These are phyloP conservation scores for Drosophila affinis DNA, from an alignment of 2,888 invertebrate genomes.

Conservation along the genomic window DNA sequence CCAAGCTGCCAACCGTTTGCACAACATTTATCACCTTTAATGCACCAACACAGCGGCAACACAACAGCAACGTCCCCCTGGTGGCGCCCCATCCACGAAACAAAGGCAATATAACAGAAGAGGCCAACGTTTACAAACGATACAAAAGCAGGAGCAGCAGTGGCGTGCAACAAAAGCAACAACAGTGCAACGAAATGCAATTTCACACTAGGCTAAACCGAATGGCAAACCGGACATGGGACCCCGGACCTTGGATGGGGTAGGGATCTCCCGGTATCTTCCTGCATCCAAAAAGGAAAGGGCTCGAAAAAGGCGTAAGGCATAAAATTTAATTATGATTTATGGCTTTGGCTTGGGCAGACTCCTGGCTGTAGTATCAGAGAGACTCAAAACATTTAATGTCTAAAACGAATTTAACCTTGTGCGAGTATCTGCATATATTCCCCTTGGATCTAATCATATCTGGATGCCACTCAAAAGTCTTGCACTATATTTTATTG, in stretches of 20 bases:
- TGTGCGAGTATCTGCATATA: neutral
- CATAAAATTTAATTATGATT: constrained; percentile 75
- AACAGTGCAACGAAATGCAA: constrained; percentile 69
- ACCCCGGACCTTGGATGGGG: neutral
- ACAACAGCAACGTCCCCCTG: neutral
- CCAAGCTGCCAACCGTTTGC: constrained; percentile 53
- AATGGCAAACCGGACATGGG: constrained; percentile 15
- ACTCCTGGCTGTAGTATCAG: constrained; percentile 10
- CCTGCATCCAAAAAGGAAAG: neutral
- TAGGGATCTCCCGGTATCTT: neutral
- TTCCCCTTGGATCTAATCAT: neutral
- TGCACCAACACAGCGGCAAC: constrained; percentile 11
- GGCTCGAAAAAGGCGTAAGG: constrained; percentile 23
- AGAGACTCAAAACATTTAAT: constrained; percentile 11
- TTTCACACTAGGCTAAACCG: constrained; percentile 70
- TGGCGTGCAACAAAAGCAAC: neutral
- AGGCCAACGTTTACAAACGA: constrained; percentile 31
- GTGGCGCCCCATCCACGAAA: constrained; percentile 3
- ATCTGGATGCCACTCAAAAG: neutral
- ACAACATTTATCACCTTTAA: constrained; percentile 70
- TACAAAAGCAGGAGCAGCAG: neutral
- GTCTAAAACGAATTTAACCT: neutral
- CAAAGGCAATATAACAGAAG: constrained; percentile 44
- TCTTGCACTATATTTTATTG: constrained; percentile 43
- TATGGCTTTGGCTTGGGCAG: constrained; percentile 47